These are phyloP conservation scores for Cerastis rubricosa DNA, from an alignment of 2,888 invertebrate species.

Conservation along the genomic window DNA sequence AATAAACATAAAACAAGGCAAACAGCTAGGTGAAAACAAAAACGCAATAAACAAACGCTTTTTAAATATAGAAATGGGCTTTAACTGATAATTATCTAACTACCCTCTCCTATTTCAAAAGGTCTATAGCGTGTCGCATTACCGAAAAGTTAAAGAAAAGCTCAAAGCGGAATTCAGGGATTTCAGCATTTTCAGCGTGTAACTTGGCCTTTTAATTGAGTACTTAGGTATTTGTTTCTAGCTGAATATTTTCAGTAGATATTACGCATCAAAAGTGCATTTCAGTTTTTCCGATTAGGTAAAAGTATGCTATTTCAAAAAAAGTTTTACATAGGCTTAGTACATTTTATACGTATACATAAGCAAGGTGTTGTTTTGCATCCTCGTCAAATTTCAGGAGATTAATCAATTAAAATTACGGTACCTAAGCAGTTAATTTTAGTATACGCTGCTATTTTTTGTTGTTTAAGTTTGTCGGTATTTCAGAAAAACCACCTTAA, in stretches of 20 bases:
- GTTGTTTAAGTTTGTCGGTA: no score
- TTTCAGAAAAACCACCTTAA: no score
- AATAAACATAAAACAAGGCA: not conserved
- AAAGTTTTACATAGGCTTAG: not conserved
- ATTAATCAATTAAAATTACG: no score
- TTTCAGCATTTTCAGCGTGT: slow-evolving; percentile 26
- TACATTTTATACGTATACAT: no score
- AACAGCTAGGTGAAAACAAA: not conserved
- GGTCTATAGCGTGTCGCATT: slow-evolving; percentile 22
- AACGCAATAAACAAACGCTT: slow-evolving; percentile 7
- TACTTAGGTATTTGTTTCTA: not conserved
- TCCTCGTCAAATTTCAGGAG: no score
- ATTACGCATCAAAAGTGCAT: not conserved
- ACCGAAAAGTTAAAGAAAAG: slow-evolving; percentile 11
- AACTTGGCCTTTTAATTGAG: slow-evolving; percentile 23
- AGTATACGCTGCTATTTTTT: no score
- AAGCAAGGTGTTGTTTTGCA: no score
- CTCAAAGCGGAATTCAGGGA: slow-evolving; percentile 14
- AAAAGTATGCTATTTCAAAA: not conserved
- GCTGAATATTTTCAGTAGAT: not conserved
- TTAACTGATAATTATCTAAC: not conserved
- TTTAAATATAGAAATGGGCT: slow-evolving; percentile 17
- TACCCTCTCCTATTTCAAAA: slow-evolving; percentile 36
- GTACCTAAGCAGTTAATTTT: no score
- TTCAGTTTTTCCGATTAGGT: not conserved